Evolutionary conservation across 2,797 vertebrate species (phyloP).

Genomic region (Alca torda): DNA sequence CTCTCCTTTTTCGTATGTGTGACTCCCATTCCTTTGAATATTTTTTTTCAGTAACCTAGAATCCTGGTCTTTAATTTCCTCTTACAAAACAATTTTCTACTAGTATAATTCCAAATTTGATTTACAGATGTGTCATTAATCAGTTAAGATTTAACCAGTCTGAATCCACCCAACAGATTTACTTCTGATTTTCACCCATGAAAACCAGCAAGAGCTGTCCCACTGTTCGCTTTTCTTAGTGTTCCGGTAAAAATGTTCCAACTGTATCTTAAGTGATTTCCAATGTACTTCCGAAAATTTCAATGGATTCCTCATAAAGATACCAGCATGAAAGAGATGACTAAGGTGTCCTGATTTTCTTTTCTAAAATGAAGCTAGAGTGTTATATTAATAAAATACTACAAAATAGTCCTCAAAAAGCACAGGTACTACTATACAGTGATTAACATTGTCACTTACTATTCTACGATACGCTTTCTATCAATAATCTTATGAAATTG

Average conservation of each 20-base stretch:
- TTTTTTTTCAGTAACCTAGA: not conserved
- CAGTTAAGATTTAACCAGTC: not conserved
- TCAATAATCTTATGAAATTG: not conserved
- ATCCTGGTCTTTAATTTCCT: not conserved
- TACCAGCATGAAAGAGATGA: not conserved
- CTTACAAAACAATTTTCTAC: not conserved
- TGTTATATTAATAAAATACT: not conserved
- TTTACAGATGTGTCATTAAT: not conserved
- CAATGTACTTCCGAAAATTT: not conserved
- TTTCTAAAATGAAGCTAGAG: not conserved
- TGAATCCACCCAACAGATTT: not conserved
- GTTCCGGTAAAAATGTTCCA: not conserved
- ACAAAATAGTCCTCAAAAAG: not conserved
- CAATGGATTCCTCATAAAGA: not conserved
- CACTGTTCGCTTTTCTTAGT: not conserved
- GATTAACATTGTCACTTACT: not conserved
- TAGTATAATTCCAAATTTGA: not conserved
- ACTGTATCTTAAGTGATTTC: not conserved
- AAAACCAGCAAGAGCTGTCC: not conserved
- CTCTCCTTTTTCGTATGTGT: not conserved
- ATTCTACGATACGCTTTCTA: not conserved
- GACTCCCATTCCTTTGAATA: not conserved
- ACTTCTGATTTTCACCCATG: not conserved
- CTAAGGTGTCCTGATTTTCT: not conserved
- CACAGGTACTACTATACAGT: not conserved